Percentiles rank a stretch among this genome's conserved stretches.
Conservation (phyloP, 1,140 invertebrate genomes). For the Brachionus sp. region DNA sequence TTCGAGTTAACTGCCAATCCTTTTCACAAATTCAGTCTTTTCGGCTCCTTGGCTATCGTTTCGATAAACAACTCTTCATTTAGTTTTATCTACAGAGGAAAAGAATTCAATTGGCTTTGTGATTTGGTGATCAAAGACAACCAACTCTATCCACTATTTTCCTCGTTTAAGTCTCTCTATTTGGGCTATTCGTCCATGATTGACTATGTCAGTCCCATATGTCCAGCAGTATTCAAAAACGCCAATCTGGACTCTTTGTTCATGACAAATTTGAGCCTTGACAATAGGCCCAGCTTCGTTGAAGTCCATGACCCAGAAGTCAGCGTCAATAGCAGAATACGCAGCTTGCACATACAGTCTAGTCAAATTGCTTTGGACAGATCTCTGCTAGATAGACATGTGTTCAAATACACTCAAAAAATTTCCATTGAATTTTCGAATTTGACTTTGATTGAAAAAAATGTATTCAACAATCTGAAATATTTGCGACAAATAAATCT, state of each 20-base stretch:
- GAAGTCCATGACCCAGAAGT: background rate
- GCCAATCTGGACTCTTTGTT: background rate
- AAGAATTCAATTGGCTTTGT: constrained; percentile 5
- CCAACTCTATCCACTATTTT: background rate
- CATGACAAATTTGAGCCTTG: background rate
- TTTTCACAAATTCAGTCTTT: background rate
- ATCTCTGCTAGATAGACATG: background rate
- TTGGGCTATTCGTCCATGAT: background rate
- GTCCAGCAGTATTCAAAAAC: constrained; percentile 21
- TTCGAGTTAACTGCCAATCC: constrained; percentile 13
- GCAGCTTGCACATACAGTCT: background rate
- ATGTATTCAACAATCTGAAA: background rate
- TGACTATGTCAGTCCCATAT: background rate
- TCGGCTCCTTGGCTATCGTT: background rate
- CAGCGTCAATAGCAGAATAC: background rate
- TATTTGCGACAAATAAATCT: background rate
- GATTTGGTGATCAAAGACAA: background rate
- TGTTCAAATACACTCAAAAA: background rate
- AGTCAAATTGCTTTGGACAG: background rate
- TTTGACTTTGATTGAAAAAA: background rate
- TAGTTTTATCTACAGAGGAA: background rate
- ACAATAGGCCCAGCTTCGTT: background rate
- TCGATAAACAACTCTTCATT: constrained; percentile 2
- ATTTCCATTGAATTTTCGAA: constrained; percentile 21
- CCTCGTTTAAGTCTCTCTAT: constrained; percentile 2